Evolutionary conservation across 2,113 vertebrate genomes (phyloP).

Genomic region (human): DNA sequence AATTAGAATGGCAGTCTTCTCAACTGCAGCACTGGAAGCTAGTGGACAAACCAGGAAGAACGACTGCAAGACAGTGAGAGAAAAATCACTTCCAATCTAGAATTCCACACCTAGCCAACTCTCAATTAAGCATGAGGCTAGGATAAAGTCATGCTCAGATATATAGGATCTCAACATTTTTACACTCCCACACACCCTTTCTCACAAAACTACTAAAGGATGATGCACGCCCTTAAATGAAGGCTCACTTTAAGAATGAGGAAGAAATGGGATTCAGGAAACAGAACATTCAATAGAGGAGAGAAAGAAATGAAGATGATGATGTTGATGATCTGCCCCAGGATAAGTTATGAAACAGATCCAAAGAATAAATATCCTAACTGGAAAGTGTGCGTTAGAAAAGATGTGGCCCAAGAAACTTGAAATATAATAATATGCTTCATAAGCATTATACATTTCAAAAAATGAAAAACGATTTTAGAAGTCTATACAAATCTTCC

Average conservation of each 20-base stretch:
- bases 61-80: background rate
- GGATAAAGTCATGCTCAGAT: background rate
- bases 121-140: background rate
- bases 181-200: background rate
- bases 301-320: background rate
- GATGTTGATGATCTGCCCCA: fast-evolving
- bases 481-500: background rate
- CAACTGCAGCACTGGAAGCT: background rate
- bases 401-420: background rate
- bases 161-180: background rate
- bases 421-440: background rate
- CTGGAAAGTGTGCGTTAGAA: background rate
- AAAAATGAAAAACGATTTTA: background rate
- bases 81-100: background rate
- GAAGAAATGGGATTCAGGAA: background rate
- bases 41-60: background rate
- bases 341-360: background rate
- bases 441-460: background rate
- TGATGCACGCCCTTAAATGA: background rate
- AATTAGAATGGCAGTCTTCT: background rate
- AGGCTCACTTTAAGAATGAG: background rate
- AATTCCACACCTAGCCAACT: background rate
- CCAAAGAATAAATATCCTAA: background rate
- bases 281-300: background rate
- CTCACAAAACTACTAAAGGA: background rate